Evolutionary conservation across 1,140 invertebrate species (phyloP).

Genomic region (Orussus abietinus): DNA sequence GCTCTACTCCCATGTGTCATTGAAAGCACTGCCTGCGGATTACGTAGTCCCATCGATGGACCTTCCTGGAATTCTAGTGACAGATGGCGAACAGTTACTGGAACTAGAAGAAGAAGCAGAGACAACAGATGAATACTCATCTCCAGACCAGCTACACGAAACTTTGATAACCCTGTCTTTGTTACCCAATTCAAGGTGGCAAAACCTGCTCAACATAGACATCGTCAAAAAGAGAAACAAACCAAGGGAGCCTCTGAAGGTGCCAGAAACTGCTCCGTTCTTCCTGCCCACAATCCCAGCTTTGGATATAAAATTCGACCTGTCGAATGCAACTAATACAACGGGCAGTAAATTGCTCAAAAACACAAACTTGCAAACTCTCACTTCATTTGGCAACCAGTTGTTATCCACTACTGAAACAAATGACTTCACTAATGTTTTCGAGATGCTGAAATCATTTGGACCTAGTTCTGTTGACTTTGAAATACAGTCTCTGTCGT

Average conservation of each 20-base stretch:
- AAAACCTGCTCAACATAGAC: constrained; percentile 88
- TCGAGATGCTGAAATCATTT: constrained; percentile 75
- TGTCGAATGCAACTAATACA: constrained; percentile 51
- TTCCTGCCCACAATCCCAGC: constrained; percentile 89
- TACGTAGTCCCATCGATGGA: constrained; percentile 59
- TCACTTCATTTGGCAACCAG: constrained; percentile 65
- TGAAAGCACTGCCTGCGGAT: constrained; percentile 66
- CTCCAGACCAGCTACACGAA: constrained; percentile 74
- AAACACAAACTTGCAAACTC: constrained; percentile 58
- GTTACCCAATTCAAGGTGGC: constrained; percentile 85
- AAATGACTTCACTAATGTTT: constrained; percentile 56
- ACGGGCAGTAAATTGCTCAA: constrained; percentile 52
- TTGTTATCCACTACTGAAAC: constrained; percentile 48
- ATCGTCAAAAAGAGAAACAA: constrained; percentile 88
- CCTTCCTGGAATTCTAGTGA: constrained; percentile 59
- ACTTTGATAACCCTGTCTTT: constrained; percentile 85
- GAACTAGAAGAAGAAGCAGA: constrained; percentile 34
- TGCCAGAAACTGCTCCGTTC: constrained; percentile 85
- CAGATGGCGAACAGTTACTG: too few species aligned
- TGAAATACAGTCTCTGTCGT: constrained; percentile 79
- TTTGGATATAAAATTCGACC: constrained; percentile 77
- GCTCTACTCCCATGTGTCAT: constrained; percentile 74
- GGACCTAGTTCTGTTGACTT: constrained; percentile 84
- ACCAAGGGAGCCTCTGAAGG: constrained; percentile 77
- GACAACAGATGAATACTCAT: constrained; percentile 65